Conservation (phyloP, 2,888 invertebrate genomes). For the Diachrysia chrysitis region DNA sequence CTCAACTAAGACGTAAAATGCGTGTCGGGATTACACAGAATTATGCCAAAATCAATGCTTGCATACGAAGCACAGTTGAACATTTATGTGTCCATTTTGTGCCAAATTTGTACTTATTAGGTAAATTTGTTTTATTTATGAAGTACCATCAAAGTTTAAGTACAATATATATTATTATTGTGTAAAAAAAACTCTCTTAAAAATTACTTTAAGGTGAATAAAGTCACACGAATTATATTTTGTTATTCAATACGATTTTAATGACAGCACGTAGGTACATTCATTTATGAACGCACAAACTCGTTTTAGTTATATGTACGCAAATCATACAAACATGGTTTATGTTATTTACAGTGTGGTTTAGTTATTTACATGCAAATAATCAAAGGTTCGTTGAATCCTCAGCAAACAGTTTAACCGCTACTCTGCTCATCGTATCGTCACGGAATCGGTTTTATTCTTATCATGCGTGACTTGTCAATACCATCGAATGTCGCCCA, state of each 20-base stretch:
- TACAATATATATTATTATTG: not conserved
- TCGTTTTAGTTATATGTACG: not conserved
- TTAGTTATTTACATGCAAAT: not conserved
- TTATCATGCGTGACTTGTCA: constrained; percentile 18
- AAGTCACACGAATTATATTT: not conserved
- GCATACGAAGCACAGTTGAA: not conserved
- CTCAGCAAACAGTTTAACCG: not conserved
- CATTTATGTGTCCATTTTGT: not conserved
- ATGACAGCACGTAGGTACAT: too few species aligned
- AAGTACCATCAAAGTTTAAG: not conserved
- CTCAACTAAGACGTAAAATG: not conserved
- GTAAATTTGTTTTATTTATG: not conserved
- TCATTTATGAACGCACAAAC: not conserved
- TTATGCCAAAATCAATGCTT: constrained; percentile 7
- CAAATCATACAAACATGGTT: not conserved
- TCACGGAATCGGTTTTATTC: constrained; percentile 21
- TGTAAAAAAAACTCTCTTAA: too few species aligned
- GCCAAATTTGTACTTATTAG: not conserved
- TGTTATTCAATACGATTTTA: not conserved
- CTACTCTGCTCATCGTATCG: not conserved
- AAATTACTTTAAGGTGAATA: not conserved
- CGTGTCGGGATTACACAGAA: not conserved
- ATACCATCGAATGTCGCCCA: constrained; percentile 21
- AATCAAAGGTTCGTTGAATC: not conserved
- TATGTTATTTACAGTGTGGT: not conserved